Evolutionary conservation across 2,888 invertebrate genomes (phyloP).

Genomic region (Synanthedon myopaeformis): DNA sequence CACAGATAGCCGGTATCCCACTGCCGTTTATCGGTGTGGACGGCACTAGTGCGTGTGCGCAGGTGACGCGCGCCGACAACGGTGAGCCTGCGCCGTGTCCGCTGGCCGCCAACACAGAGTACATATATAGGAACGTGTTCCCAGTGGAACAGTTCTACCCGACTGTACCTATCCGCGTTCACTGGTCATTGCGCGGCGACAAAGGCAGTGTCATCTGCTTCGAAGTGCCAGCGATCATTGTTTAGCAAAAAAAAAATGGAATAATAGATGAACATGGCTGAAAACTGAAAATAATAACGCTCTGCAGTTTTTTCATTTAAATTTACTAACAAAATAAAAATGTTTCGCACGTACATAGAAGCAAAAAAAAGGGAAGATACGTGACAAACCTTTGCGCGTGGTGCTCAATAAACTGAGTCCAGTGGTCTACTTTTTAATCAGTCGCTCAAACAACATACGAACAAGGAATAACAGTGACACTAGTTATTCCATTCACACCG

Average conservation of each 20-base stretch:
- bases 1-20: constrained; percentile 61
- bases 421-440: no score
- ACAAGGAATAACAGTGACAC: no score
- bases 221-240: constrained; percentile 73
- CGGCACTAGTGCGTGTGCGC: constrained; percentile 73
- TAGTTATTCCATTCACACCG: no score
- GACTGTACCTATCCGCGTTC: constrained; percentile 60
- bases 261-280: not conserved
- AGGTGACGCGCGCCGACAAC: constrained; percentile 44
- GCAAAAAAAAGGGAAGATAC: no score
- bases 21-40: constrained; percentile 81
- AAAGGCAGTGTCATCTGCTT: constrained; percentile 71
- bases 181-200: constrained; percentile 70
- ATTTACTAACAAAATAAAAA: no score
- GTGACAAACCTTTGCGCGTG: no score
- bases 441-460: no score
- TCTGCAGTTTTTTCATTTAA: no score
- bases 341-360: no score
- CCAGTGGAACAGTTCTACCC: constrained; percentile 63
- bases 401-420: no score
- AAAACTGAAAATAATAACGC: no score
- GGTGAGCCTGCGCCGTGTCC: constrained; percentile 73
- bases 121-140: constrained; percentile 73
- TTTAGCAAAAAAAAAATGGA: constrained; percentile 10
- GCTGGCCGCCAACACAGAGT: constrained; percentile 72